Conservation (phyloP, 37 sponge, comb jelly and placozoan species). For the Corticium candelabrum region DNA sequence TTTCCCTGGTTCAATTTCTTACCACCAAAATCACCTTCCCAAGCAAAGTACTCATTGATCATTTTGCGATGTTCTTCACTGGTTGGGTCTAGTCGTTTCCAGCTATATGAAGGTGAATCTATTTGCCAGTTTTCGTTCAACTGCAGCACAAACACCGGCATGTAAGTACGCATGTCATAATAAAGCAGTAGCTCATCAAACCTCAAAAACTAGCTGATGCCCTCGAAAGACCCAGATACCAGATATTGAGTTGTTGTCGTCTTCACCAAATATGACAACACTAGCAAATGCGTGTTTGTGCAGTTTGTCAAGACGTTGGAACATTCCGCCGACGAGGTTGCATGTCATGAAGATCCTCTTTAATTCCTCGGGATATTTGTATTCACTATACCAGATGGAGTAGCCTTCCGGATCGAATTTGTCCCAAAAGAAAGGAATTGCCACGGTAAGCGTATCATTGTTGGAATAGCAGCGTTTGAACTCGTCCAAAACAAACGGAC, state of each 20-base stretch:
- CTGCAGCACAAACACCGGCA: conserved; percentile 13
- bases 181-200: conserved; percentile 13
- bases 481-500: conserved; percentile 69
- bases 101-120: conserved; percentile 75
- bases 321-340: conserved; percentile 79
- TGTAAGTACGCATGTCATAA: neutral
- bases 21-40: conserved; percentile 74
- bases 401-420: conserved; percentile 81
- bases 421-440: conserved; percentile 81
- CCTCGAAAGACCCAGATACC: conserved; percentile 88
- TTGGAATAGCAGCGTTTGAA: conserved; percentile 79
- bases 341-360: conserved; percentile 65
- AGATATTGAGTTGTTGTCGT: conserved; percentile 35
- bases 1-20: conserved; percentile 43
- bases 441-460: conserved; percentile 61
- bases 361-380: conserved; percentile 59
- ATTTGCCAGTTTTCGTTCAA: conserved; percentile 71
- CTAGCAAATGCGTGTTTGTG: conserved; percentile 72
- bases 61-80: conserved; percentile 29
- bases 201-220: conserved; percentile 68
- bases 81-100: conserved; percentile 56
- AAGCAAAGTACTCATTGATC: conserved; percentile 48
- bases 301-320: conserved; percentile 79
- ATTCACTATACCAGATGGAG: conserved; percentile 67
- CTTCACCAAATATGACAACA: conserved; percentile 49